Evolutionary conservation across 2,113 vertebrate species (phyloP).

Genomic region (Lycaon pictus): DNA sequence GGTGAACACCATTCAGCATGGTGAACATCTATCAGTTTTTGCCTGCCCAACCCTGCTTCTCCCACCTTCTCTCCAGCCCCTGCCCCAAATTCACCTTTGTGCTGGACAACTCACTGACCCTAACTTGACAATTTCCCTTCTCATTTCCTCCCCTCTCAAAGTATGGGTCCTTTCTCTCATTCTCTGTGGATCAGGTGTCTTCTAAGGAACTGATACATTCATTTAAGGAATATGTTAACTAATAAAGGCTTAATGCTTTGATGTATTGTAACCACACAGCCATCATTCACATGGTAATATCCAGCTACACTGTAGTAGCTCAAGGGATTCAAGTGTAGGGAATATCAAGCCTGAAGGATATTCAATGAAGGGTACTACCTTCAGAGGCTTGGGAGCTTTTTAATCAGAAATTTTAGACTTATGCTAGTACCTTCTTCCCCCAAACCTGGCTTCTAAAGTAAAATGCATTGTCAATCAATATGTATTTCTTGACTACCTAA

Average conservation of each 20-base stretch:
- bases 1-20: not conserved
- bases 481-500: not conserved
- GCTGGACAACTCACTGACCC: not conserved
- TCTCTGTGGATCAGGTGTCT: not conserved
- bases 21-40: not conserved
- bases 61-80: not conserved
- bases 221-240: conserved; percentile 27
- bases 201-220: not conserved
- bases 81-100: not conserved
- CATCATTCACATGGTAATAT: not conserved
- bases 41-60: not conserved
- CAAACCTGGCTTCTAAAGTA: not conserved
- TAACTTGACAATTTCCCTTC: not conserved
- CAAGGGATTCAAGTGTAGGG: not conserved
- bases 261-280: not conserved
- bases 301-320: not conserved
- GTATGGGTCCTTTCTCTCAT: not conserved
- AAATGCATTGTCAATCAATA: not conserved
- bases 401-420: not conserved
- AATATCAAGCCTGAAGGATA: not conserved
- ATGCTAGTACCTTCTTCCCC: not conserved
- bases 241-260: not conserved
- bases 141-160: not conserved
- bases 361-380: not conserved
- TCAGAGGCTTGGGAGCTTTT: not conserved